Conservation (phyloP, 2,888 invertebrate species). For the Phorcus lineatus region DNA sequence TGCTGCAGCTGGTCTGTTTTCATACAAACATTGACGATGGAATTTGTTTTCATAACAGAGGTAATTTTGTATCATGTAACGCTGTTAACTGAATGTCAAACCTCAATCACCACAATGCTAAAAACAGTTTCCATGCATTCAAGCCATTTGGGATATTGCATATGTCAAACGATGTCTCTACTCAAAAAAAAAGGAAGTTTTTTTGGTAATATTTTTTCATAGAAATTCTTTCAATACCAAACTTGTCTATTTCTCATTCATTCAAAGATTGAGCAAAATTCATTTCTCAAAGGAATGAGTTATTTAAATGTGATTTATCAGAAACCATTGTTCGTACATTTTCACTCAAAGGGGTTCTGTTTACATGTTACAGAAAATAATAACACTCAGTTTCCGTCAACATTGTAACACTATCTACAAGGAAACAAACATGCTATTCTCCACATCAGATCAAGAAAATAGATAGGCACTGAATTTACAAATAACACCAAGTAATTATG, state of each 20-base stretch:
- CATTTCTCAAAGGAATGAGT: conserved; percentile 21
- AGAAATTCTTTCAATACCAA: conserved; percentile 7
- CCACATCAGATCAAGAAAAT: conserved; percentile 19
- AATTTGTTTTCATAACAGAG: conserved; percentile 14
- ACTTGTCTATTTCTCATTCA: conserved; percentile 10
- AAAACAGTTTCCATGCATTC: background rate
- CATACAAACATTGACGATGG: background rate
- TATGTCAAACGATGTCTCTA: background rate
- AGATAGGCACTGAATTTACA: conserved; percentile 25
- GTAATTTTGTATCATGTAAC: conserved; percentile 9
- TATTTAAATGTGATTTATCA: conserved; percentile 7
- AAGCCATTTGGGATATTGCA: conserved; percentile 22
- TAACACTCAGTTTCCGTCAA: background rate
- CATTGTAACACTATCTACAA: background rate
- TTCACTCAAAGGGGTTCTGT: too few species aligned
- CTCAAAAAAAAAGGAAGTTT: background rate
- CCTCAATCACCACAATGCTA: background rate
- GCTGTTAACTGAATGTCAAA: background rate
- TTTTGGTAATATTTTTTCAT: background rate
- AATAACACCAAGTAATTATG: conserved; percentile 18
- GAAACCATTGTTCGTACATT: background rate
- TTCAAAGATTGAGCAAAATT: conserved; percentile 18
- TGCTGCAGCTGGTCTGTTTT: too few species aligned
- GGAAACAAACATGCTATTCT: conserved; percentile 12
- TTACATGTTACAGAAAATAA: background rate